Evolutionary conservation across 2,113 vertebrate genomes (phyloP).

Genomic region (Hylia prasina): DNA sequence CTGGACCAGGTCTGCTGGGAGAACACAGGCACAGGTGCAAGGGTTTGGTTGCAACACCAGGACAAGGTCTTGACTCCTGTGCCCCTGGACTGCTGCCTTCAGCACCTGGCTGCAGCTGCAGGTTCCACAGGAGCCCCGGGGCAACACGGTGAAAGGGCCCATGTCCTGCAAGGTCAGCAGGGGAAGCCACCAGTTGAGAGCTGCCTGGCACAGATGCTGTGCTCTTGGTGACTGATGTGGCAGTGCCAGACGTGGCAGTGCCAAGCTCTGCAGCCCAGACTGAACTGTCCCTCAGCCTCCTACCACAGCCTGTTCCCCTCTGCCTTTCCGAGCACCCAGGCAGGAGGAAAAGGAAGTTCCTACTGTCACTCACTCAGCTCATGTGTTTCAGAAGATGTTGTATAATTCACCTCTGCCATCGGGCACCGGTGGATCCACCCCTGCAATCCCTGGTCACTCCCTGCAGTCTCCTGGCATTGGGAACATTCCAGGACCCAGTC

Average conservation of each 20-base stretch:
- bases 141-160: fast-evolving
- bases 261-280: not conserved
- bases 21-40: conserved; percentile 1
- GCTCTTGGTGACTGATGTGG: not conserved
- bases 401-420: not conserved
- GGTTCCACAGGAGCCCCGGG: not conserved
- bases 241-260: not conserved
- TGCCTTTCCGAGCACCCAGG: not conserved
- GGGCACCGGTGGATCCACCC: fast-evolving
- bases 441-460: fast-evolving
- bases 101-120: not conserved
- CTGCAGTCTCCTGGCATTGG: not conserved
- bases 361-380: not conserved
- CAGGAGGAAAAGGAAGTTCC: not conserved
- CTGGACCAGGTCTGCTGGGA: not conserved
- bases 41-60: conserved; percentile 32
- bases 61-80: not conserved
- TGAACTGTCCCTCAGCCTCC: not conserved
- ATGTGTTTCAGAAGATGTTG: not conserved
- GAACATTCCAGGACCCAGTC: not conserved
- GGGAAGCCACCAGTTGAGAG: not conserved
- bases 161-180: not conserved
- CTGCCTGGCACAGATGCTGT: fast-evolving
- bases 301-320: not conserved
- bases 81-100: not conserved